Base-by-base conservation (phyloP, 2,797 vertebrate genomes). In the Scomberomorus guttatus region DNA sequence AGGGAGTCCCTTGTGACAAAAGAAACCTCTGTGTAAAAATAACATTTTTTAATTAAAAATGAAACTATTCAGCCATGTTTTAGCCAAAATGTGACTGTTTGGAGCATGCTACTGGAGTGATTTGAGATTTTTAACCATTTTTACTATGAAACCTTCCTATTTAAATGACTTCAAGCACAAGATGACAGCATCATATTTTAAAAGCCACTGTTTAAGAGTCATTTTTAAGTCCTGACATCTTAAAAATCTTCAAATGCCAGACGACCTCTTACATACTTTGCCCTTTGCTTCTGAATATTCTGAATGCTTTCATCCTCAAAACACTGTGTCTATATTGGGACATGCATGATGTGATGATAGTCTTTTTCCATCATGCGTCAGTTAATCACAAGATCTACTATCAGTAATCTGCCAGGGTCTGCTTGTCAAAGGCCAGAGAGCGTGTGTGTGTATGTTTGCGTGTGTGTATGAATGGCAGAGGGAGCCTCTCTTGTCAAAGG, bases 301-400 rank as follows among this genome's bases (percentile, higher is more conserved):
- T 25, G 27, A 58, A 64, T 55, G 51, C 37, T 24, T 51, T 24
- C 20, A 3, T 52, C 55, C 8, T 54, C 2, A 25, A 56, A 54
- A 68, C n/a, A 50, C 10, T 34, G 13, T 46, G 25, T 34, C 17
- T n/a, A 18, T 3, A 27, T n/a, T 32, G 34, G 15, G n/a, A 62
- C 44, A 15, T 11, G 17, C 32, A 62, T 46, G 37, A 34, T 59
- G 52, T 18, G 48, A 68, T 62, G 69, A 60, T 22, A 24, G 11
- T 27, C 6, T 75, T 72, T 76, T 56, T 37, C 11, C 18, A 44
- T 65, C 6, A n/a, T 77, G 62, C 20, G 4, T 83, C 82, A 78
- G 50, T 79, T 61, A 51, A 77, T 87, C 78, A 84, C 69, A 77
- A 79, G 71, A 66, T 72, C 64, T 68, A 9, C n/a, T 9, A 27